Conservation (phyloP, 1,140 invertebrate species). For the Zaprionus camerounensis region DNA sequence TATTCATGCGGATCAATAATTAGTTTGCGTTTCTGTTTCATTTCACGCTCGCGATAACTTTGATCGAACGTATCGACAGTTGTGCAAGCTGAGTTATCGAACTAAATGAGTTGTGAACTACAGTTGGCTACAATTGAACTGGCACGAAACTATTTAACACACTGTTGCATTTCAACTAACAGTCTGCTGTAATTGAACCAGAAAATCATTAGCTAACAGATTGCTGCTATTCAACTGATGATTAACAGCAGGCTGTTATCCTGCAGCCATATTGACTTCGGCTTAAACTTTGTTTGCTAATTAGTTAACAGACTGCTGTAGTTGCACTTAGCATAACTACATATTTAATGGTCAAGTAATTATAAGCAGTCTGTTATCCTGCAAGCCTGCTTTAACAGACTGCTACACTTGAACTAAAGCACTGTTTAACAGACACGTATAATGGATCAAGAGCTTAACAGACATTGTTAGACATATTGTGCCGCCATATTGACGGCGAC, state of each 20-base stretch:
- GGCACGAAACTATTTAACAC: background rate
- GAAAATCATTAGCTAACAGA: background rate
- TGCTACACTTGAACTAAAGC: too few relatives aligned
- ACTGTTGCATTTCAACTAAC: background rate
- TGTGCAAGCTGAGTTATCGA: background rate
- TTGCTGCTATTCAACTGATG: background rate
- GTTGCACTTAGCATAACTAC: too few relatives aligned
- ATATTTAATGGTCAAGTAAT: too few relatives aligned
- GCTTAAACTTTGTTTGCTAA: background rate
- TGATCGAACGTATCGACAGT: background rate
- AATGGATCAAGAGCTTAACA: background rate
- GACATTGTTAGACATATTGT: too few relatives aligned
- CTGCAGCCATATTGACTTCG: background rate
- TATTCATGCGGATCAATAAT: conserved; percentile 31
- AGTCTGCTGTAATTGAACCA: background rate
- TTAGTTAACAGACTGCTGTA: too few relatives aligned
- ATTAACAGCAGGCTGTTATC: too few relatives aligned
- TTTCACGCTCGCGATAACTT: background rate
- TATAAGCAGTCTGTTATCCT: too few relatives aligned
- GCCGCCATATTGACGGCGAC: too few relatives aligned
- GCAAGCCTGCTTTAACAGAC: too few relatives aligned
- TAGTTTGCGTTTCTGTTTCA: background rate
- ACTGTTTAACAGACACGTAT: background rate
- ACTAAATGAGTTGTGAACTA: conserved; percentile 1
- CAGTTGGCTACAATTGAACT: background rate